Conservation (phyloP, 2,797 vertebrate genomes). For the Florisuga fusca region DNA sequence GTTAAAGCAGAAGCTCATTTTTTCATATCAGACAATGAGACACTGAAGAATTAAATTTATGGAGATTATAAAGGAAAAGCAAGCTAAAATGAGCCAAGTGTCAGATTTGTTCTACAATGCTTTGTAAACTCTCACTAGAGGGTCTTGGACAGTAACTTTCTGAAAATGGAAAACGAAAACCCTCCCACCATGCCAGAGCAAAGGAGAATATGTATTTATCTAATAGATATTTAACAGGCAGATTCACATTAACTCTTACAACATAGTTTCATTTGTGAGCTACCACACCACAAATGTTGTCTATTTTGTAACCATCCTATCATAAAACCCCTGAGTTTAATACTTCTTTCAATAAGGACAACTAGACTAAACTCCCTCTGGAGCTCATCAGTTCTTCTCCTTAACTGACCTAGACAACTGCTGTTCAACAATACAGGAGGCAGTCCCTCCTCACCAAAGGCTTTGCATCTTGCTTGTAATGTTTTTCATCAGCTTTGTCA, state of each 20-base stretch:
- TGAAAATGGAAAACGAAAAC: slow-evolving; percentile 4
- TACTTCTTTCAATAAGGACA: not conserved
- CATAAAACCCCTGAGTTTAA: not conserved
- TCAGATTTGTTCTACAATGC: not conserved
- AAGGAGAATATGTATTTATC: not conserved
- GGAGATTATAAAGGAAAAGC: not conserved
- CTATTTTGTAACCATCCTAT: not conserved
- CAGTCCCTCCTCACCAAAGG: slow-evolving; percentile 5
- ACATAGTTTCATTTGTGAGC: not conserved
- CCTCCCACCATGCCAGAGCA: not conserved
- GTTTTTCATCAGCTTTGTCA: slow-evolving; percentile 45
- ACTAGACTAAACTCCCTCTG: not conserved
- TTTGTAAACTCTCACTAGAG: not conserved
- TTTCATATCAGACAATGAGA: not conserved
- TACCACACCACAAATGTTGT: not conserved
- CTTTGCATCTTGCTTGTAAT: not conserved
- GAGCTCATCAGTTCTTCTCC: slow-evolving; percentile 28
- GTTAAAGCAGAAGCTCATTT: not conserved
- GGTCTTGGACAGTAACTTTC: not conserved
- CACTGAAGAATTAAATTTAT: not conserved
- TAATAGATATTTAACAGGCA: not conserved
- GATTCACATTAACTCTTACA: slow-evolving; percentile 16
- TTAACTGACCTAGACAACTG: slow-evolving; percentile 34
- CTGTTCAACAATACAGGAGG: not conserved
- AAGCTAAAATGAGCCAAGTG: not conserved